These are phyloP conservation scores for Plebejus argus DNA, from an alignment of 2,888 invertebrate genomes.

Conservation along the genomic window DNA sequence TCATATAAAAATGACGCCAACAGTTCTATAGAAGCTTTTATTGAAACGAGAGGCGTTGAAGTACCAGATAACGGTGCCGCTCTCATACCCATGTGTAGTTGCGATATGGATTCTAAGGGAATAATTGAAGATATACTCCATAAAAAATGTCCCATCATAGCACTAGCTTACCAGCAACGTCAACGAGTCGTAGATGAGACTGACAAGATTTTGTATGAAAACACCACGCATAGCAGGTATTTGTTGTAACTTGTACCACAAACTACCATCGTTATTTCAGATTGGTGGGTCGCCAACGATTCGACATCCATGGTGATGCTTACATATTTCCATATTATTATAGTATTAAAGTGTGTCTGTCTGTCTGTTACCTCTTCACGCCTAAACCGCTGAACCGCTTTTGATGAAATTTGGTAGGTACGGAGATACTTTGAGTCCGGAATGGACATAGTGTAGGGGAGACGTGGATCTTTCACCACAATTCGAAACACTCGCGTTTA, in stretches of 20 bases:
- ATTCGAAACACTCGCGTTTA: no score
- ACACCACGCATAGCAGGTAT: slow-evolving; percentile 65
- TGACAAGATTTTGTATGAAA: slow-evolving; percentile 60
- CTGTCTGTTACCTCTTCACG: no score
- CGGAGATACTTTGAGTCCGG: no score
- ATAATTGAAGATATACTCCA: slow-evolving; percentile 67
- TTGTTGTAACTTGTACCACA: not conserved
- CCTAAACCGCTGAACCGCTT: no score
- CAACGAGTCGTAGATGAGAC: slow-evolving; percentile 65
- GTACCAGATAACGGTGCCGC: slow-evolving; percentile 35
- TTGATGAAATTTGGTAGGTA: no score
- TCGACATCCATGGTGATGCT: no score
- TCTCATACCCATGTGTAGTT: slow-evolving; percentile 53
- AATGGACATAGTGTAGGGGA: no score
- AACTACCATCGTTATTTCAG: not conserved
- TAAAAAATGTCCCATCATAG: slow-evolving; percentile 70
- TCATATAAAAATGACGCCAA: slow-evolving; percentile 59
- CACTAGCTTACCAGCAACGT: slow-evolving; percentile 66
- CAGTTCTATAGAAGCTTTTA: slow-evolving; percentile 48
- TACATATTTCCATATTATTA: no score
- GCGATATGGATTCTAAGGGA: slow-evolving; percentile 58
- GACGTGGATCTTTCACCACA: no score
- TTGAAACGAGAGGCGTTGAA: slow-evolving; percentile 46
- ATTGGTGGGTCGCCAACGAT: no score
- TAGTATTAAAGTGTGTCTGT: no score